Conservation (phyloP, 2,888 invertebrate genomes). For the Augochlorella aurata region DNA sequence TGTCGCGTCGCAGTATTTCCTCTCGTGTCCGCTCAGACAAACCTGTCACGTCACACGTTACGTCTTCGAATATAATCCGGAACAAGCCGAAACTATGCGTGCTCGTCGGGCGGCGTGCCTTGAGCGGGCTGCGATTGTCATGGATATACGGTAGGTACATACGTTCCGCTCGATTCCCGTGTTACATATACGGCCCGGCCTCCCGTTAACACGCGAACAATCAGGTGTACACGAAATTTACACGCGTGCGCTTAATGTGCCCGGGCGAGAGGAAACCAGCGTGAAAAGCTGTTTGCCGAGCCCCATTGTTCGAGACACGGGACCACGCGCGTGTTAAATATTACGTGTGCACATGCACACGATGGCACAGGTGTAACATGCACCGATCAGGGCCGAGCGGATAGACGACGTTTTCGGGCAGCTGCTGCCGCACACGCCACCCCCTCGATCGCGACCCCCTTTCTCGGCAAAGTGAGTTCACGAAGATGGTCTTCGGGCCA, state of each 20-base stretch:
- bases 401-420: slow-evolving; percentile 51
- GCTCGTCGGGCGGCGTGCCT: slow-evolving; percentile 34
- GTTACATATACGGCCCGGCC: slow-evolving; percentile 20
- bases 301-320: slow-evolving; percentile 60
- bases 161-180: slow-evolving; percentile 44
- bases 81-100: slow-evolving; percentile 35
- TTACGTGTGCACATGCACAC: slow-evolving; percentile 56
- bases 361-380: slow-evolving; percentile 59
- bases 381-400: slow-evolving; percentile 54
- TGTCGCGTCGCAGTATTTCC: neutral
- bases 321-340: slow-evolving; percentile 61
- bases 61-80: slow-evolving; percentile 41
- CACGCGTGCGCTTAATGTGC: slow-evolving; percentile 66
- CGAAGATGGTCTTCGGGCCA: neutral
- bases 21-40: neutral
- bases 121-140: slow-evolving; percentile 59
- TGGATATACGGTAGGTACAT: slow-evolving; percentile 40
- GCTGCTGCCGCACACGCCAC: slow-evolving; percentile 34
- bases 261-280: slow-evolving; percentile 62
- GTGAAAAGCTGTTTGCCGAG: slow-evolving; percentile 68
- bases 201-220: slow-evolving; percentile 66
- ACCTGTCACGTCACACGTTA: slow-evolving; percentile 24
- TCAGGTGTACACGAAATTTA: slow-evolving; percentile 67
- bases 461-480: neutral
- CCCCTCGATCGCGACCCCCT: neutral